Conservation (phyloP, 2,797 vertebrate genomes). For the Pelobates cultripes region DNA sequence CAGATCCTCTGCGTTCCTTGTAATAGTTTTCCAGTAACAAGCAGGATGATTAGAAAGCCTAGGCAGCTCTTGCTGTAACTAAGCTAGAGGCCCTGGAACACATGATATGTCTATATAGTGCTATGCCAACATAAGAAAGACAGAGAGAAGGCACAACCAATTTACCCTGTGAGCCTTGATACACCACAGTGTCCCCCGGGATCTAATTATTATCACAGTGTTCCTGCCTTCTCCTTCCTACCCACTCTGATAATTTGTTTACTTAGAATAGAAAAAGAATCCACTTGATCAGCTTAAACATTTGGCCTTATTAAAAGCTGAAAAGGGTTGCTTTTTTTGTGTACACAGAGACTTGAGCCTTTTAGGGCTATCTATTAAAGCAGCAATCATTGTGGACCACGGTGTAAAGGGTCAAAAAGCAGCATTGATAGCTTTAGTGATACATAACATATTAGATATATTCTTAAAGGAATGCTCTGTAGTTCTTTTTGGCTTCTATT, state of each 20-base stretch:
- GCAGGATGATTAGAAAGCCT: constrained; percentile 30
- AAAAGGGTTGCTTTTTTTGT: background rate
- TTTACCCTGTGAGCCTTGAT: constrained; percentile 46
- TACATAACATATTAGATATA: background rate
- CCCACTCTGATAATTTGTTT: constrained; percentile 48
- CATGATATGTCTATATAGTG: constrained; percentile 29
- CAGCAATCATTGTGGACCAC: background rate
- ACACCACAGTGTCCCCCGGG: constrained; percentile 42
- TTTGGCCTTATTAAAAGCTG: constrained; percentile 18
- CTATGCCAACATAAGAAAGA: constrained; percentile 42
- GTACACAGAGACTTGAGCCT: background rate
- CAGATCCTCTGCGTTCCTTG: constrained; percentile 1
- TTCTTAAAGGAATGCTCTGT: background rate
- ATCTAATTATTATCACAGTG: constrained; percentile 51
- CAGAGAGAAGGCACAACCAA: constrained; percentile 38
- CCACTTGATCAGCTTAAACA: constrained; percentile 35
- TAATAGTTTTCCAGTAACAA: constrained; percentile 24
- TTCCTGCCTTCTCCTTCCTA: constrained; percentile 37
- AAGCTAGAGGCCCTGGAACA: background rate
- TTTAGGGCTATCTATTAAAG: background rate
- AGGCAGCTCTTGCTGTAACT: constrained; percentile 36
- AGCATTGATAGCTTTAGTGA: background rate
- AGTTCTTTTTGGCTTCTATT: background rate
- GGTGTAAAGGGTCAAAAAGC: background rate
- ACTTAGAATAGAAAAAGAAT: constrained; percentile 40